These are phyloP conservation scores for Zalophus californianus DNA, from an alignment of 2,797 vertebrate species.

Conservation along the genomic window DNA sequence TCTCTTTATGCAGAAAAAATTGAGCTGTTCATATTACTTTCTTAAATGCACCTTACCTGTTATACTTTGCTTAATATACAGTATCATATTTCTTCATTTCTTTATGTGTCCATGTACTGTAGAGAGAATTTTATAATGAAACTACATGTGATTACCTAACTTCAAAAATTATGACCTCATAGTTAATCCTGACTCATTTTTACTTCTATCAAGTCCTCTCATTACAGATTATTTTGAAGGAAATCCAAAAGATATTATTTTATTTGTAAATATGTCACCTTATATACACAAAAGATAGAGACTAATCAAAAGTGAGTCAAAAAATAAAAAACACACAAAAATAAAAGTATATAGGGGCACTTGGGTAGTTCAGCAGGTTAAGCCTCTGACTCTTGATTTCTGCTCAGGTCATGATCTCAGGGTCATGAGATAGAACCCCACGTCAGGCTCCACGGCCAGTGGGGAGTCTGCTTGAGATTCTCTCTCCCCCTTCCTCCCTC, in stretches of 20 bases:
- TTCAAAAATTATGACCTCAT: background rate
- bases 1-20: background rate
- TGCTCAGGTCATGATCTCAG: background rate
- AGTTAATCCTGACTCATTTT: background rate
- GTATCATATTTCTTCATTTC: background rate
- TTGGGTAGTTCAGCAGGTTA: background rate
- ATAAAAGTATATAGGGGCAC: background rate
- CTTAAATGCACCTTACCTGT: background rate
- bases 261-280: background rate
- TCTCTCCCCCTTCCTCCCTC: background rate
- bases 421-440: background rate
- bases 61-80: background rate
- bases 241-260: background rate
- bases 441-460: background rate
- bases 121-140: background rate
- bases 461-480: background rate
- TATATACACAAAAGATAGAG: background rate
- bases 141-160: background rate
- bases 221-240: background rate
- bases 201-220: background rate
- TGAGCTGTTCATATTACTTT: background rate
- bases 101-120: background rate
- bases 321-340: background rate
- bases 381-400: background rate
- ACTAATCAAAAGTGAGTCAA: background rate